A percentile compares a stretch with the other conserved stretches of the same genome.
These are phyloP conservation scores for Eptatretus atami DNA, from an alignment of 2,797 vertebrate genomes.

Conservation along the genomic window DNA sequence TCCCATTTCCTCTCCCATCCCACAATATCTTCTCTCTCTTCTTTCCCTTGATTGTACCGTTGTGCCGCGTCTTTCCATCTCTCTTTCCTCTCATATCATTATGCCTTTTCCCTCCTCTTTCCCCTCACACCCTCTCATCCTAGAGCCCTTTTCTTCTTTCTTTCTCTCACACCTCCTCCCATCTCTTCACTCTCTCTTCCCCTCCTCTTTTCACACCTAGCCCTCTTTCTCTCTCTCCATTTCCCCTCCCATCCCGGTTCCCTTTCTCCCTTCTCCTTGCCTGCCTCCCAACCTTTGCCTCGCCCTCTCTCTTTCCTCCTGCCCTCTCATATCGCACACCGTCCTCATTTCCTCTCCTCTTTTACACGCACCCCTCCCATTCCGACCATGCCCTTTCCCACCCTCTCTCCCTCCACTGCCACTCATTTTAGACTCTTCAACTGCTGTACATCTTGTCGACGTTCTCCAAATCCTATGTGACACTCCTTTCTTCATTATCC, in stretches of 20 bases:
- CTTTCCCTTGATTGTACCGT: neutral
- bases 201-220: slow-evolving; percentile 9
- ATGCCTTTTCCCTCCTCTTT: slow-evolving; percentile 10
- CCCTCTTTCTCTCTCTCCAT: slow-evolving; percentile 9
- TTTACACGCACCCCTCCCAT: neutral
- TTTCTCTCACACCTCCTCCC: slow-evolving; percentile 12
- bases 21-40: neutral
- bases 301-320: slow-evolving; percentile 7
- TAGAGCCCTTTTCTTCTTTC: slow-evolving; percentile 7
- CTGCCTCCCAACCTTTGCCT: slow-evolving; percentile 10
- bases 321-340: neutral
- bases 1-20: neutral
- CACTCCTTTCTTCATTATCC: too few relatives aligned
- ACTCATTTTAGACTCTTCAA: too few relatives aligned
- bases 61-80: slow-evolving; percentile 11
- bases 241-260: neutral
- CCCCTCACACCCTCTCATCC: neutral
- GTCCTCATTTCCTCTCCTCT: neutral
- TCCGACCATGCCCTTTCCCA: neutral
- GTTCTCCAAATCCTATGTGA: too few relatives aligned
- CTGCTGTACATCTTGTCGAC: too few relatives aligned
- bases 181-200: slow-evolving; percentile 11
- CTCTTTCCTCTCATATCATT: slow-evolving; percentile 9
- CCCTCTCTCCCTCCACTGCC: neutral
- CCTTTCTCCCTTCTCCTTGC: slow-evolving; percentile 11